Percentiles rank a stretch among this genome's conserved stretches.
Conservation (phyloP, 2,797 vertebrate genomes). For the Emys orbicularis region DNA sequence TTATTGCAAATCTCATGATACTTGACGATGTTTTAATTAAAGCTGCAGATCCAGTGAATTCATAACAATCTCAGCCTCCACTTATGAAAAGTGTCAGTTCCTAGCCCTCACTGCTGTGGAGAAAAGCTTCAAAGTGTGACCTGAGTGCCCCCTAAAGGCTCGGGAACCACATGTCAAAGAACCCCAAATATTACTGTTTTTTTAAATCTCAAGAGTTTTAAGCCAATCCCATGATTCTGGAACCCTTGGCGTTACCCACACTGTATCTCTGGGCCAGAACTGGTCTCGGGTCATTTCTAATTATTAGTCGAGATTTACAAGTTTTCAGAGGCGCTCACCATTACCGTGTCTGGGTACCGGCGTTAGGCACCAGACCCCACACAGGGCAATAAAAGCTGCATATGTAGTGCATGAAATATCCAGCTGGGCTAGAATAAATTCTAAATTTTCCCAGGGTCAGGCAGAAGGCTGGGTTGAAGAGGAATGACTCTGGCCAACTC, state of each 20-base stretch:
- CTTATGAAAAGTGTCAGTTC: not conserved
- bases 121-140: accelerated
- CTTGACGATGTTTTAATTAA: conserved; percentile 19
- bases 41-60: not conserved
- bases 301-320: too few species aligned
- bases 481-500: conserved; percentile 10
- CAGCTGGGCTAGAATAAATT: conserved; percentile 16
- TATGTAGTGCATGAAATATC: not conserved
- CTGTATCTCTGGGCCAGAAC: too few species aligned
- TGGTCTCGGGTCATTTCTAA: too few species aligned
- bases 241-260: not conserved
- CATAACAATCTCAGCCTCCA: not conserved
- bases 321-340: too few species aligned
- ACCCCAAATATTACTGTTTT: too few species aligned
- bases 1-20: not conserved
- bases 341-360: too few species aligned
- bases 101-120: not conserved
- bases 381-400: too few species aligned
- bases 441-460: not conserved
- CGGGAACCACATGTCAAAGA: not conserved
- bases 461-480: not conserved
- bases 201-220: not conserved
- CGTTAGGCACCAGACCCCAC: too few species aligned
- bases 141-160: not conserved
- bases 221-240: not conserved